Percentiles rank a stretch among this genome's conserved stretches.
phyloP scores from a whole-genome alignment of 1,140 invertebrate species.

The Conus betulinus region DNA sequence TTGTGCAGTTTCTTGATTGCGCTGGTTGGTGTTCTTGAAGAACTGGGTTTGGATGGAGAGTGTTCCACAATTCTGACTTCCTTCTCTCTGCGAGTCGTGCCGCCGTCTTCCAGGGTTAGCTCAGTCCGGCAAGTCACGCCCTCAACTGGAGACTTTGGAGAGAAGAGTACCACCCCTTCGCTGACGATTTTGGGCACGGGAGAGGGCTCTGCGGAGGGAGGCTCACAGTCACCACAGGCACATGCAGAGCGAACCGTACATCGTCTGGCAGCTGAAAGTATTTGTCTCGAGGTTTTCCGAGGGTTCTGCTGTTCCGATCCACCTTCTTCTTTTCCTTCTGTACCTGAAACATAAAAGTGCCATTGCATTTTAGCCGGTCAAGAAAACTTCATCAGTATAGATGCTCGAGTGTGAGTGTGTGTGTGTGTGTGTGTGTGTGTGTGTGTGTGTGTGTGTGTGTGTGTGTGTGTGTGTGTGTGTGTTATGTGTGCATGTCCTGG shows the following conservation, averaged over 20 bases:
- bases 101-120: neutral
- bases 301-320: neutral
- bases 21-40: neutral
- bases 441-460: no score
- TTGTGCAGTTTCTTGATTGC: neutral
- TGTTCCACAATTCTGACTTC: neutral
- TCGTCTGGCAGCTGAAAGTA: neutral
- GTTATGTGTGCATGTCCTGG: no score
- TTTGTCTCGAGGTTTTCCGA: neutral
- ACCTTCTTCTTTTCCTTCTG: constrained; percentile 3
- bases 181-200: neutral
- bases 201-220: neutral
- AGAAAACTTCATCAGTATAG: no score
- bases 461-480: no score
- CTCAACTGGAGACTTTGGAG: neutral
- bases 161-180: neutral
- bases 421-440: no score
- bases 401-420: no score
- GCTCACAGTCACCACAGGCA: neutral
- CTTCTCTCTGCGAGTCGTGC: neutral
- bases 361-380: no score
- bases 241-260: neutral
- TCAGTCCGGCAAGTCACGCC: neutral
- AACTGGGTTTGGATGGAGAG: neutral
- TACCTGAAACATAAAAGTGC: neutral